Evolutionary conservation across 1,140 invertebrate genomes (phyloP).

Genomic region (Drosophila punjabiensis): DNA sequence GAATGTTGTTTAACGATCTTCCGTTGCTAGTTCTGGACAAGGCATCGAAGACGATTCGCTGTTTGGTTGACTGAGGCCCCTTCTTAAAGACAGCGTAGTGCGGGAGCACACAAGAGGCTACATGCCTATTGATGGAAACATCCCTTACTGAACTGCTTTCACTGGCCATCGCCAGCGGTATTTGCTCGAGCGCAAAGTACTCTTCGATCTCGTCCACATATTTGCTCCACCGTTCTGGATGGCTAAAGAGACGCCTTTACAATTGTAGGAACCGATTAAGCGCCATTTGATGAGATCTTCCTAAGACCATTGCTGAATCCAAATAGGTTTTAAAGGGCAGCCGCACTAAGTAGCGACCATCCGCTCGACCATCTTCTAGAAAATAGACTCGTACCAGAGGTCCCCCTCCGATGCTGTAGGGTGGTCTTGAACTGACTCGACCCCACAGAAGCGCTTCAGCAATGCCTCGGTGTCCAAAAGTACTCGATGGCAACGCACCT

Average conservation of each 20-base stretch:
- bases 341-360: constrained; percentile 53
- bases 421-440: neutral
- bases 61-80: too few relatives aligned
- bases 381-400: constrained; percentile 2
- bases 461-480: too few relatives aligned
- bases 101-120: neutral
- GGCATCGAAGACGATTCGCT: too few relatives aligned
- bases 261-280: constrained; percentile 18
- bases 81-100: neutral
- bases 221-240: neutral
- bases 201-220: neutral
- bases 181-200: neutral
- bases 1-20: too few relatives aligned
- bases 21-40: too few relatives aligned
- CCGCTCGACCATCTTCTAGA: constrained; percentile 16
- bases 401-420: neutral
- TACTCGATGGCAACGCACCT: too few relatives aligned
- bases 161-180: too few relatives aligned
- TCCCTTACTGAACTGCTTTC: neutral
- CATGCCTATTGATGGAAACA: too few relatives aligned
- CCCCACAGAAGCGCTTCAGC: too few relatives aligned
- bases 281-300: constrained; percentile 18
- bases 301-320: neutral
- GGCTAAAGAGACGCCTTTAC: neutral
- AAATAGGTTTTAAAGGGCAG: constrained; percentile 6